Base-by-base conservation (phyloP, 2,113 vertebrate genomes). In the Rhodinocichla rosea region DNA sequence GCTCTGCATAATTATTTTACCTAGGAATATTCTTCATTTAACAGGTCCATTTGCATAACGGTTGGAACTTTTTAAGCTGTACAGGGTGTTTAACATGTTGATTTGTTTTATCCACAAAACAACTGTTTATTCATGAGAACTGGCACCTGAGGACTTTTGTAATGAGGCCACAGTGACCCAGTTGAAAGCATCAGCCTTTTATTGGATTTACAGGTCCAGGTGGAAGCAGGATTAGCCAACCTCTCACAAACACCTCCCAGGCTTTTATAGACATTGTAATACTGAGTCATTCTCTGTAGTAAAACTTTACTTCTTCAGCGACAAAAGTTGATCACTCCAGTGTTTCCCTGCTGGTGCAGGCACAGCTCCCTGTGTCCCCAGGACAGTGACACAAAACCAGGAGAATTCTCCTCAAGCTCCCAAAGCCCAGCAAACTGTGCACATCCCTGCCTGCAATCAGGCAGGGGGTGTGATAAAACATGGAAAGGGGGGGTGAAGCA, bases 11-110 rank as follows among this genome's bases (percentile, higher is more conserved):
- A 98, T 98, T 97, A 98, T 98, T 98, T 97, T 97, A 97, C 97
- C 97, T 97, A 94, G 96, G 97, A 97, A 97, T 98, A 97, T 97
- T 97, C 97, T 97, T 97, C 97, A 97, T 98, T 98, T 97, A 97
- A 97, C 91, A 95, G 96, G 86, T 83, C 95, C 42, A 98, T 98
- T 98, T 98, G 97, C 97, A 98, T 98, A 98, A 91, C 69, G 42
- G 95, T 96, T 90, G 91, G 94, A 96, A 97, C 95, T 97, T 97
- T 95, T 95, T 59, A 77, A 87, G 85, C 84, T 40, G 42, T 40
- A 90, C 83, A 89, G 85, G 87, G 70, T 57, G 50, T 87, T 95
- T 92, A 90, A 96, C 87, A 76, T 55, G 92, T 84, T 82, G 80
- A 83, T 94, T 96, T 84, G 95, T 93, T 96, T 97, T 42, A 94